phyloP scores from a whole-genome alignment of 2,888 invertebrate genomes.

The Drosophila subsilvestris region DNA sequence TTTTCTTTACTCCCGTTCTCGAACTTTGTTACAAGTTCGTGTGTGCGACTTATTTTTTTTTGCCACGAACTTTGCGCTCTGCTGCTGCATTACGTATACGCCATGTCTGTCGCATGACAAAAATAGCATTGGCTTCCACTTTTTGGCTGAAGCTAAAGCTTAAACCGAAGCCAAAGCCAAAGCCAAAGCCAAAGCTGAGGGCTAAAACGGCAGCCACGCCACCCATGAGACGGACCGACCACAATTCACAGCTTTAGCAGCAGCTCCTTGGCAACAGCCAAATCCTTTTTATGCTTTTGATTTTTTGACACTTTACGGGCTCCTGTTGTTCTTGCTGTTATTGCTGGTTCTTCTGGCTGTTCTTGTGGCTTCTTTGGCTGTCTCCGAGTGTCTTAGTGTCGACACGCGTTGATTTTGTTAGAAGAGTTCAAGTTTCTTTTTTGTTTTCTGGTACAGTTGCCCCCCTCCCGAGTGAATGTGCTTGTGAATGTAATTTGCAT shows the following conservation, averaged over 20 bases:
- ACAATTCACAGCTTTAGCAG: constrained; percentile 13
- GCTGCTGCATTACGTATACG: constrained; percentile 62
- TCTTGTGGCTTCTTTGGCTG: constrained; percentile 29
- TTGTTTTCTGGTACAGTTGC: constrained; percentile 64
- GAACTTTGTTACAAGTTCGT: constrained; percentile 69
- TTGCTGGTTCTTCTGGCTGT: constrained; percentile 41
- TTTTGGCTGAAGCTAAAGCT: constrained; percentile 51
- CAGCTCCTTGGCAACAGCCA: constrained; percentile 66
- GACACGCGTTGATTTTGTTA: constrained; percentile 74
- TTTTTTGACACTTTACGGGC: constrained; percentile 75
- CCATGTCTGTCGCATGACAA: constrained; percentile 55
- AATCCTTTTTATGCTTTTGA: constrained; percentile 80
- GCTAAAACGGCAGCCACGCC: background rate
- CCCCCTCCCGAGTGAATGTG: constrained; percentile 36
- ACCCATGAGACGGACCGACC: background rate
- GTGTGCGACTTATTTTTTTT: constrained; percentile 69
- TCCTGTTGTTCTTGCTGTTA: constrained; percentile 49
- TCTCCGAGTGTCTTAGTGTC: constrained; percentile 71
- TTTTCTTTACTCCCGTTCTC: constrained; percentile 53
- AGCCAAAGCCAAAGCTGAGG: background rate
- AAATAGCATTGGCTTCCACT: constrained; percentile 67
- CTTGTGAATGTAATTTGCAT: constrained; percentile 38
- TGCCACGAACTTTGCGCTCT: constrained; percentile 56
- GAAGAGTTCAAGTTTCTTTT: constrained; percentile 42
- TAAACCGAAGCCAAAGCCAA: background rate